phyloP scores from a whole-genome alignment of 2,888 invertebrate genomes.

The Agonum fuliginosum region DNA sequence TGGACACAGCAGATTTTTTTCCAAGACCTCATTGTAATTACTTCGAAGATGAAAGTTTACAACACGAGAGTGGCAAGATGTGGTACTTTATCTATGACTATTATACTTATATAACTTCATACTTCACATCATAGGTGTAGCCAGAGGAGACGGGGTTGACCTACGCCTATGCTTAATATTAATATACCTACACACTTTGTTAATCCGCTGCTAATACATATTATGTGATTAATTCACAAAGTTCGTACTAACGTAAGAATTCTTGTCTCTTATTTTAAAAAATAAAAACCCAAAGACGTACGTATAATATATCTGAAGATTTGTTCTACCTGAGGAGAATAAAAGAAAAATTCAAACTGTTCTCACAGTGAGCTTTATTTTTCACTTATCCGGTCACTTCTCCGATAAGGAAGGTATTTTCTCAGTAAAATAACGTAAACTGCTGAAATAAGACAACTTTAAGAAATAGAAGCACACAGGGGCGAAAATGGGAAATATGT shows the following conservation, averaged over 20 bases:
- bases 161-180: no score
- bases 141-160: no score
- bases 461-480: not conserved
- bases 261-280: not conserved
- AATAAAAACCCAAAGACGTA: not conserved
- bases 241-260: no score
- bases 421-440: not conserved
- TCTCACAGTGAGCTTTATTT: slow-evolving; percentile 8
- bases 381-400: slow-evolving; percentile 8
- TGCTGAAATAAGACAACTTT: not conserved
- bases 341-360: slow-evolving; percentile 10
- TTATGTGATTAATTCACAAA: no score
- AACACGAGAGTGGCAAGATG: no score
- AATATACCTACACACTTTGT: not conserved
- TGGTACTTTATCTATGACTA: no score
- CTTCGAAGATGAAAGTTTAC: no score
- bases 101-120: no score
- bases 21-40: no score
- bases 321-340: not conserved
- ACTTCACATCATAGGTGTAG: no score
- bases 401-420: not conserved
- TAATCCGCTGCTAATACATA: not conserved
- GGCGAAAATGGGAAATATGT: not conserved
- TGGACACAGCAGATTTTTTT: no score
- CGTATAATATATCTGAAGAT: not conserved